A percentile compares a stretch with the other conserved stretches of the same genome.
These are phyloP conservation scores for Callipepla squamata DNA, from an alignment of 2,113 vertebrate species.

Conservation along the genomic window DNA sequence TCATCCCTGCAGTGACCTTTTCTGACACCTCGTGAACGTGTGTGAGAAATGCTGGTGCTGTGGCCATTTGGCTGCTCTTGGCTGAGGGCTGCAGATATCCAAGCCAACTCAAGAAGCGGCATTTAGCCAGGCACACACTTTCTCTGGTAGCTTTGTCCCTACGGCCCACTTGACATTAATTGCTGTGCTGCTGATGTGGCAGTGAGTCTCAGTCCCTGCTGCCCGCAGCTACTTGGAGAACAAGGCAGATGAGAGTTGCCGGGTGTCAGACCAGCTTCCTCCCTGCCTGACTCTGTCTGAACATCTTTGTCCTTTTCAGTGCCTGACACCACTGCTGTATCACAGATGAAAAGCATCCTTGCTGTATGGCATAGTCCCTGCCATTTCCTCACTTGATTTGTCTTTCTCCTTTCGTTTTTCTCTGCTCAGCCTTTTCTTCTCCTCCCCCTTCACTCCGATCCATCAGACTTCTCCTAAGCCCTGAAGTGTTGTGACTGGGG, in stretches of 20 bases:
- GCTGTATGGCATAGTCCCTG: not conserved
- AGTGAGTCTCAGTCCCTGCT: not conserved
- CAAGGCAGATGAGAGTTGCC: fast-evolving
- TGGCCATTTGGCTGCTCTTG: not conserved
- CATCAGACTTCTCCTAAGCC: slow-evolving; percentile 55
- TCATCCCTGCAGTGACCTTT: not conserved
- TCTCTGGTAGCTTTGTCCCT: not conserved
- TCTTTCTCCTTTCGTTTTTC: slow-evolving; percentile 16
- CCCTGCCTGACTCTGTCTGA: not conserved
- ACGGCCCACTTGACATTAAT: not conserved
- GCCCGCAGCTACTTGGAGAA: not conserved
- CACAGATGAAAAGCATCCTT: slow-evolving; percentile 5
- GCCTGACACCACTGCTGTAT: not conserved
- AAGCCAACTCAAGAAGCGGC: not conserved
- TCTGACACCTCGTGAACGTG: fast-evolving
- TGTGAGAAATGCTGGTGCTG: not conserved
- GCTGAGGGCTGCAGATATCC: not conserved
- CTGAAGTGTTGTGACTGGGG: slow-evolving; percentile 75
- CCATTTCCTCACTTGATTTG: slow-evolving; percentile 19
- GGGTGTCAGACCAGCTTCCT: not conserved
- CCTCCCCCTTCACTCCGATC: not conserved
- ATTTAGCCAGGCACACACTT: not conserved
- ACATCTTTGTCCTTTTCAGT: not conserved
- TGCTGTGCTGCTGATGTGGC: not conserved
- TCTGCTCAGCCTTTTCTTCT: slow-evolving; percentile 28